These are phyloP conservation scores for Sparidentex hasta DNA, from an alignment of 2,797 vertebrate genomes.

Conservation along the genomic window DNA sequence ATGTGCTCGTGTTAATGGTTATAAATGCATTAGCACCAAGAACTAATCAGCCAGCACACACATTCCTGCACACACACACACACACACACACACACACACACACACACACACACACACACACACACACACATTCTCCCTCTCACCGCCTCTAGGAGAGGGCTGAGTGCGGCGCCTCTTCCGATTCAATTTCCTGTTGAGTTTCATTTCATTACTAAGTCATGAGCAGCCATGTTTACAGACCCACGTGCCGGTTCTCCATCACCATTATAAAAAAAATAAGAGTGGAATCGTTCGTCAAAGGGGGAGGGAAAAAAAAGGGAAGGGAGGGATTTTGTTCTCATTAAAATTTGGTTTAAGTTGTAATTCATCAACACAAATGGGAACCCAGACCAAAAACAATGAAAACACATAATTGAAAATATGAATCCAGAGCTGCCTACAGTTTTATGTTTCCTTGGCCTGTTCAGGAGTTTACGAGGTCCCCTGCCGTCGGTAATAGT, in stretches of 20 bases:
- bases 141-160: conserved; percentile 58
- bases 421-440: background rate
- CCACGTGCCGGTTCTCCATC: conserved; percentile 29
- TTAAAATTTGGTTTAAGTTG: conserved; percentile 27
- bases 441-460: background rate
- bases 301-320: conserved; percentile 3
- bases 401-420: conserved; percentile 1
- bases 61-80: conserved; percentile 22
- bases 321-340: conserved; percentile 8
- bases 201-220: conserved; percentile 75
- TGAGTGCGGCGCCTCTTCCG: conserved; percentile 49
- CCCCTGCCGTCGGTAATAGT: background rate
- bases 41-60: conserved; percentile 53
- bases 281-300: conserved; percentile 33
- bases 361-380: conserved; percentile 30
- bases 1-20: conserved; percentile 74
- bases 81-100: conserved; percentile 20
- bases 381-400: conserved; percentile 11
- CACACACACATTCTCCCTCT: background rate
- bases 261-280: background rate
- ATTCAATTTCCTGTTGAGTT: conserved; percentile 76
- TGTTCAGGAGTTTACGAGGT: background rate
- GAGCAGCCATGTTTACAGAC: conserved; percentile 67
- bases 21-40: conserved; percentile 78
- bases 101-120: conserved; percentile 26